Evolutionary conservation across 2,888 invertebrate genomes (phyloP).

Genomic region (Ligdia adustata): DNA sequence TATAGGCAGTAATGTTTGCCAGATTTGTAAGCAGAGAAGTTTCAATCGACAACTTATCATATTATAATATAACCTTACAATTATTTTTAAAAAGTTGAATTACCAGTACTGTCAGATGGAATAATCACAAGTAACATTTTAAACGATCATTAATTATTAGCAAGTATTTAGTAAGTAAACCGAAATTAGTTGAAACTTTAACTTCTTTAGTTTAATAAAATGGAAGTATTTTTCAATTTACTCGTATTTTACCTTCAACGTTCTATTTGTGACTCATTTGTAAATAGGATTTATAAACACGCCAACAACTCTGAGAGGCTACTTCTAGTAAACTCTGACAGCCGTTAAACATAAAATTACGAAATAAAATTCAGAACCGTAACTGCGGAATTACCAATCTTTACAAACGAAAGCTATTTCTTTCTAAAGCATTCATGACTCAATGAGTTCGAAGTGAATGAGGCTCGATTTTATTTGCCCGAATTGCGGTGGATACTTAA

Average conservation of each 20-base stretch:
- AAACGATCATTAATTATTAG: too few species aligned
- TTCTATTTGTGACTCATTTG: conserved; percentile 2
- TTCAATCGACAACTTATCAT: too few species aligned
- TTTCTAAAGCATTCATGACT: conserved; percentile 40
- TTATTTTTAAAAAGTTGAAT: too few species aligned
- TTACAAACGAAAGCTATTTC: conserved; percentile 35
- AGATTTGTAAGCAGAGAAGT: too few species aligned
- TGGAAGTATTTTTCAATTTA: too few species aligned
- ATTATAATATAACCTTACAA: too few species aligned
- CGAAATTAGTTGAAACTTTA: too few species aligned
- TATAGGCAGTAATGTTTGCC: too few species aligned
- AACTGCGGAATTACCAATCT: conserved; percentile 32
- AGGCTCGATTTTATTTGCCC: conserved; percentile 40
- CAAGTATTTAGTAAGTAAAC: too few species aligned
- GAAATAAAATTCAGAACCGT: conserved; percentile 26
- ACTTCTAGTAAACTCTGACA: conserved; percentile 4
- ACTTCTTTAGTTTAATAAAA: too few species aligned
- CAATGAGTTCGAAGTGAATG: conserved; percentile 40
- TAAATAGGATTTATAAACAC: conserved; percentile 6
- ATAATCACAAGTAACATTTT: too few species aligned
- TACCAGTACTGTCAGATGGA: too few species aligned
- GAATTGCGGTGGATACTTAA: conserved; percentile 49
- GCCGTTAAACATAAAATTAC: conserved; percentile 9
- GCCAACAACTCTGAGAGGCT: conserved; percentile 6
- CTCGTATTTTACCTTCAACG: not conserved